Evolutionary conservation across 1,140 invertebrate genomes (phyloP).

Genomic region (Cotesia vestalis): DNA sequence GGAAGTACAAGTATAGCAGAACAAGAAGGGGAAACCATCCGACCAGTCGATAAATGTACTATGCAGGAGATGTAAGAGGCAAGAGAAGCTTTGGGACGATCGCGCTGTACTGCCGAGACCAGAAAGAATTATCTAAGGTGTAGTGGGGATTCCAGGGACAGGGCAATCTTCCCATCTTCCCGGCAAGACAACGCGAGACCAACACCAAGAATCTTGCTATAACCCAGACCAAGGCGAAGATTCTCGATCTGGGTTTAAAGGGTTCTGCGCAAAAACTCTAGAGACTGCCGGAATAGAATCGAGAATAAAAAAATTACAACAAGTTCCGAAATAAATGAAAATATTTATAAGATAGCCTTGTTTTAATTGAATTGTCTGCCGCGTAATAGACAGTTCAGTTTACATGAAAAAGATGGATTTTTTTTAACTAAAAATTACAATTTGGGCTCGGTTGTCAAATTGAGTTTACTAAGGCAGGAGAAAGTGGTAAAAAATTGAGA

Average conservation of each 20-base stretch:
- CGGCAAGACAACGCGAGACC: conserved; percentile 21
- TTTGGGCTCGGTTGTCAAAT: too few species aligned
- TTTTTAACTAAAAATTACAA: too few species aligned
- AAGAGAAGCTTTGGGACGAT: not conserved
- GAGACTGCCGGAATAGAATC: not conserved
- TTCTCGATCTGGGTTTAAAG: not conserved
- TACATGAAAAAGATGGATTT: too few species aligned
- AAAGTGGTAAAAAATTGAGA: too few species aligned
- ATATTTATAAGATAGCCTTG: too few species aligned
- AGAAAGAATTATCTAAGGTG: conserved; percentile 11
- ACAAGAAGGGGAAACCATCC: conserved; percentile 18
- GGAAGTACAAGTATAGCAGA: conserved; percentile 58
- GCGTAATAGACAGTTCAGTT: too few species aligned
- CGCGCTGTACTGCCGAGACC: too few species aligned
- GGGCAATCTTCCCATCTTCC: conserved; percentile 33
- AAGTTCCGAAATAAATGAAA: too few species aligned
- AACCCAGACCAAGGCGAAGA: not conserved
- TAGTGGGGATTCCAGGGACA: conserved; percentile 50
- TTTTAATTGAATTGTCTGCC: too few species aligned
- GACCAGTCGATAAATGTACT: not conserved
- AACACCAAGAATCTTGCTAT: not conserved
- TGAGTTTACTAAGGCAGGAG: too few species aligned
- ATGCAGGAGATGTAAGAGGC: not conserved
- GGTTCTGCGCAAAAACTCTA: conserved; percentile 5
- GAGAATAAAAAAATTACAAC: not conserved